A percentile compares a stretch with the other conserved stretches of the same genome.
phyloP scores from a whole-genome alignment of 2,113 vertebrate genomes.

The Macrotus californicus region DNA sequence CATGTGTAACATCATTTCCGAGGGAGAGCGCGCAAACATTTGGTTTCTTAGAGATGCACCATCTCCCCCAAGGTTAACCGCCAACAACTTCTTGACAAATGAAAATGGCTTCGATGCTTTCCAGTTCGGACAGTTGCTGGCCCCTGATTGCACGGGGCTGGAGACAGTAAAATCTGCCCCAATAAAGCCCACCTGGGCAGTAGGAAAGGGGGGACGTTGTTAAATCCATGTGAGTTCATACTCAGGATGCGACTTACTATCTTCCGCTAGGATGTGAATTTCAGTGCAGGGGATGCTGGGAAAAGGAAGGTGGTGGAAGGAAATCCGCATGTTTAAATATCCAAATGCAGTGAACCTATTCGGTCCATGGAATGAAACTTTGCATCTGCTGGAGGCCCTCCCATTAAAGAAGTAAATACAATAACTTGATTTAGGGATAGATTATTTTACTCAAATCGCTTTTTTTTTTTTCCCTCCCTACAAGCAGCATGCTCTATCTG shows the following conservation, averaged over 20 bases:
- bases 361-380: not conserved
- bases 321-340: not conserved
- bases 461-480: not conserved
- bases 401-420: slow-evolving; percentile 53
- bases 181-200: not conserved
- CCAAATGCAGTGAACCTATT: not conserved
- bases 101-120: slow-evolving; percentile 62
- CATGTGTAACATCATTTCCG: slow-evolving; percentile 70
- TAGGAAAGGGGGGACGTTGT: not conserved
- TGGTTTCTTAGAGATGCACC: slow-evolving; percentile 70
- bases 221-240: slow-evolving; percentile 12
- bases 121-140: not conserved
- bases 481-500: slow-evolving; percentile 44
- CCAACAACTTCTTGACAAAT: slow-evolving; percentile 51
- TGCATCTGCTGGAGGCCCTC: slow-evolving; percentile 28
- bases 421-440: slow-evolving; percentile 70
- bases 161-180: not conserved
- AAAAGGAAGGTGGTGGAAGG: not conserved
- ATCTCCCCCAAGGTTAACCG: slow-evolving; percentile 57
- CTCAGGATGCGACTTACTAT: slow-evolving; percentile 24
- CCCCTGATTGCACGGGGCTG: not conserved
- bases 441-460: slow-evolving; percentile 68
- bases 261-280: slow-evolving; percentile 34
- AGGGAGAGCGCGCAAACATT: slow-evolving; percentile 72
- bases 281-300: not conserved